These are phyloP conservation scores for Nyctereutes procyonoides DNA, from an alignment of 2,113 vertebrate species.

Conservation along the genomic window DNA sequence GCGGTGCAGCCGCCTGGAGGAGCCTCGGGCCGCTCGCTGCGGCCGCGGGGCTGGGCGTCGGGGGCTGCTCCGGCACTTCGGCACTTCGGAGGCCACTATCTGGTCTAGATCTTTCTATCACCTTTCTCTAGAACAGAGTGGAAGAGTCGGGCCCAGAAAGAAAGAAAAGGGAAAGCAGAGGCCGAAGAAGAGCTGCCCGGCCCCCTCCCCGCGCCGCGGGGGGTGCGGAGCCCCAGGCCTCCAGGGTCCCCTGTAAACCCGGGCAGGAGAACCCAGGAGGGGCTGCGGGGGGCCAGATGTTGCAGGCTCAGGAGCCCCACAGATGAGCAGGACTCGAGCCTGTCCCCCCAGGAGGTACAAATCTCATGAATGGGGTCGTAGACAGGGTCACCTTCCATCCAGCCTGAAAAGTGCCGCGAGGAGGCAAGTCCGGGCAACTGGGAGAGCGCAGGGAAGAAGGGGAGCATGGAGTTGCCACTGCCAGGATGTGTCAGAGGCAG, in stretches of 20 bases:
- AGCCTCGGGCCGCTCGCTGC: accelerated
- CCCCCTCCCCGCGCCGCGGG: not conserved
- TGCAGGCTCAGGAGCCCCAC: not conserved
- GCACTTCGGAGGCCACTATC: not conserved
- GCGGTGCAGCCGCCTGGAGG: not conserved
- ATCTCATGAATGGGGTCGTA: not conserved
- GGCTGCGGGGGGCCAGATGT: not conserved
- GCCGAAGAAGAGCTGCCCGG: not conserved
- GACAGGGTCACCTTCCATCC: not conserved
- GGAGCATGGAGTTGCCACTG: too few species aligned
- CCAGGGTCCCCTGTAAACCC: not conserved
- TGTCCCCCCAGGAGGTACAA: not conserved
- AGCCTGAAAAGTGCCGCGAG: not conserved
- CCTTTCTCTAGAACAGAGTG: not conserved
- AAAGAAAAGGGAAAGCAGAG: not conserved
- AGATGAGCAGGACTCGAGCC: not conserved
- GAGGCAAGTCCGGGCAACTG: accelerated
- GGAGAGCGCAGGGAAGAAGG: not conserved
- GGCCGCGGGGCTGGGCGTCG: accelerated
- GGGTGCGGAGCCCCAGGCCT: not conserved
- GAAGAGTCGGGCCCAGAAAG: not conserved
- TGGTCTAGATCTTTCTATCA: not conserved
- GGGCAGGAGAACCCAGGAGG: not conserved
- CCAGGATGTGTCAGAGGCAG: not conserved
- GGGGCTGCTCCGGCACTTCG: not conserved